phyloP scores from a whole-genome alignment of 2,113 vertebrate species.

The Perca fluviatilis region DNA sequence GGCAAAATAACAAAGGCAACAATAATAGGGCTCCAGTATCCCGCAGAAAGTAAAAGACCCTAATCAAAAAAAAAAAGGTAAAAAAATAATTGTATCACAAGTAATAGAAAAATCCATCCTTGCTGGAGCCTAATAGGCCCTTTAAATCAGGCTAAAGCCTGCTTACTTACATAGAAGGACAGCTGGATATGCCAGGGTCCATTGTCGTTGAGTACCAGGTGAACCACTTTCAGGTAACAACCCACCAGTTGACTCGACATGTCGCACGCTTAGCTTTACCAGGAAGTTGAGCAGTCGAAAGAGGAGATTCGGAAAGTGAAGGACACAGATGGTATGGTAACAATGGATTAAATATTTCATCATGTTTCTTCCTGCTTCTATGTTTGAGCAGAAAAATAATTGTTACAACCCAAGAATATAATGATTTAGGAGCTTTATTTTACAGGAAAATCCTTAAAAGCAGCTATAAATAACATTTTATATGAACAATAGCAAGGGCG shows the following conservation, averaged over 20 bases:
- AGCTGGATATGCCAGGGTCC: constrained; percentile 7
- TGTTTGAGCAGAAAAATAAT: neutral
- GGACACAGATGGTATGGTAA: neutral
- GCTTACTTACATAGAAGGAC: neutral
- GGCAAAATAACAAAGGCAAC: constrained; percentile 14
- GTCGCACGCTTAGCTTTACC: neutral
- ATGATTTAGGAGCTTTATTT: neutral
- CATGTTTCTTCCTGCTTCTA: neutral
- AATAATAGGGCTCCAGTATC: constrained; percentile 16
- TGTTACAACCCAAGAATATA: neutral
- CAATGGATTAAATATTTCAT: neutral
- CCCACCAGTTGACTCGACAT: neutral
- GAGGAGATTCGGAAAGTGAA: neutral
- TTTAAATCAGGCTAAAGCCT: neutral
- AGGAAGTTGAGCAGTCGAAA: neutral
- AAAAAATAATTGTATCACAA: neutral
- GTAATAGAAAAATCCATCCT: constrained; percentile 19
- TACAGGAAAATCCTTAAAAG: neutral
- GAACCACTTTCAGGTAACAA: constrained; percentile 18
- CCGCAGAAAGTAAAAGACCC: constrained; percentile 22
- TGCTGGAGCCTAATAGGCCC: constrained; percentile 11
- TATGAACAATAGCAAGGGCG: neutral
- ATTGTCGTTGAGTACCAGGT: constrained; percentile 3
- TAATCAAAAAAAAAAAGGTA: constrained; percentile 23
- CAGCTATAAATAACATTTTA: neutral